Evolutionary conservation across 2,888 invertebrate species (phyloP).

Genomic region (Leptinotarsa peninsularis): DNA sequence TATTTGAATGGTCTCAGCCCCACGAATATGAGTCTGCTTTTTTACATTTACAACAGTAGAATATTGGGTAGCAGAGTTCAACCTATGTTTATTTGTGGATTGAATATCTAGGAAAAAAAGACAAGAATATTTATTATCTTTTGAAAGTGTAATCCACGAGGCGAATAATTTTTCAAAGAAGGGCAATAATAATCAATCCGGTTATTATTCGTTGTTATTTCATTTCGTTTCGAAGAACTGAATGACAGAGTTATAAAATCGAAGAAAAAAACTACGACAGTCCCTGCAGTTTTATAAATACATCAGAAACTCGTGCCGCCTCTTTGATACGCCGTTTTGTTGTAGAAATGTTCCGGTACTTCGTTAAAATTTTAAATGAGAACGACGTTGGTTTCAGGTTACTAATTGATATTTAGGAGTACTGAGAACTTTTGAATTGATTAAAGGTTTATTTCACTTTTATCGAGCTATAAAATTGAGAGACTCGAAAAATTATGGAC

Average conservation of each 20-base stretch:
- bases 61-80: too few species aligned
- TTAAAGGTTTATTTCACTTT: conserved; percentile 17
- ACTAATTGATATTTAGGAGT: conserved; percentile 26
- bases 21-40: too few species aligned
- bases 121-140: too few species aligned
- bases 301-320: conserved; percentile 27
- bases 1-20: too few species aligned
- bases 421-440: conserved; percentile 21
- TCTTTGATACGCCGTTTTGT: conserved; percentile 40
- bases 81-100: too few species aligned
- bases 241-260: conserved; percentile 30
- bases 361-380: conserved; percentile 46
- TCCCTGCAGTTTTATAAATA: conserved; percentile 53
- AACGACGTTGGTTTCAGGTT: conserved; percentile 19
- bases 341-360: conserved; percentile 48
- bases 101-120: too few species aligned
- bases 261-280: conserved; percentile 46
- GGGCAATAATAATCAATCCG: neutral
- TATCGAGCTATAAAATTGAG: conserved; percentile 22
- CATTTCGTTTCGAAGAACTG: too few species aligned
- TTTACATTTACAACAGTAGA: too few species aligned
- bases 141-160: too few species aligned
- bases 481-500: conserved; percentile 2
- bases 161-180: too few species aligned
- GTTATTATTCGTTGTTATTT: neutral